phyloP scores from a whole-genome alignment of 2,113 vertebrate species.

The Myrmecophaga tridactyla region DNA sequence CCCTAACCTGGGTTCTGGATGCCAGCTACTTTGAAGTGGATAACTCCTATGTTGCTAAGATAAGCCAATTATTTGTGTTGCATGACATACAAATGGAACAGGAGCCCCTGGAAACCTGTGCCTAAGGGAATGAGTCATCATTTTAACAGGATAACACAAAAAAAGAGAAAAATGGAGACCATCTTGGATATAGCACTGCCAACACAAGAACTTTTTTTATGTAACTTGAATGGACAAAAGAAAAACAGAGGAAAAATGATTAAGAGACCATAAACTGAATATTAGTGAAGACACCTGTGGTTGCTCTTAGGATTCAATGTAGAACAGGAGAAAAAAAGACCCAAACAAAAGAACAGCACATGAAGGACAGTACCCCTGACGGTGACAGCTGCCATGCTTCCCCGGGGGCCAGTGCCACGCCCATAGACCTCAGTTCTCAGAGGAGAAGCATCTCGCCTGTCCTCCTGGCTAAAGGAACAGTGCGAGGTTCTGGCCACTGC shows the following conservation, averaged over 20 bases:
- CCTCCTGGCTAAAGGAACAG: conserved; percentile 76
- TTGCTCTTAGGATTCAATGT: conserved; percentile 38
- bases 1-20: neutral
- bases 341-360: conserved; percentile 73
- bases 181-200: conserved; percentile 53
- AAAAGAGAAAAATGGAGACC: conserved; percentile 59
- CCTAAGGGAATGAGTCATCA: conserved; percentile 45
- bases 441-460: conserved; percentile 73
- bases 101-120: neutral
- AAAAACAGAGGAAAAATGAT: conserved; percentile 4
- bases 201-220: conserved; percentile 46
- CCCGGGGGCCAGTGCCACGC: conserved; percentile 84
- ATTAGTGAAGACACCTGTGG: neutral
- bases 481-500: conserved; percentile 72
- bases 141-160: conserved; percentile 43
- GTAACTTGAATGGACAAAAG: conserved; percentile 55
- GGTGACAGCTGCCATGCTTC: conserved; percentile 83
- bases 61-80: conserved; percentile 33
- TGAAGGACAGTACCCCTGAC: too few relatives aligned
- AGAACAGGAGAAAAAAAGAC: conserved; percentile 51
- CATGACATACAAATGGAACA: neutral
- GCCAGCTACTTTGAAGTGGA: conserved; percentile 4
- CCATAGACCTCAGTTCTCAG: conserved; percentile 73
- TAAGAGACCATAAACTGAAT: conserved; percentile 65
- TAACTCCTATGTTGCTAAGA: conserved; percentile 9